These are phyloP conservation scores for Pangasius macronema DNA, from an alignment of 2,797 vertebrate species.

Conservation along the genomic window DNA sequence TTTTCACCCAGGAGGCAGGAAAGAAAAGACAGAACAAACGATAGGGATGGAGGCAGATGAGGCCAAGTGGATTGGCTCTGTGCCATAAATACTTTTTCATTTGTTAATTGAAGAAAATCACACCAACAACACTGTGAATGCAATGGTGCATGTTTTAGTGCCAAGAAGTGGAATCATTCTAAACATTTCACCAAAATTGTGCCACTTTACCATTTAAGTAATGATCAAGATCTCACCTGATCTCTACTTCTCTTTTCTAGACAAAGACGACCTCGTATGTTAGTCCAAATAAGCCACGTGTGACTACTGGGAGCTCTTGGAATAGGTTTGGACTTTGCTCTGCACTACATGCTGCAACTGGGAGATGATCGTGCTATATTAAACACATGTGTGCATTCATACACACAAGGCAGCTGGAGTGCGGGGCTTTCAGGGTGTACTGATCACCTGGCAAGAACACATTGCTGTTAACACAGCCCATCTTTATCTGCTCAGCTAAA, in stretches of 20 bases:
- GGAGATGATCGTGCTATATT: conserved; percentile 6
- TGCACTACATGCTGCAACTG: background rate
- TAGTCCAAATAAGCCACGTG: conserved; percentile 1
- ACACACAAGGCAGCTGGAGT: conserved; percentile 38
- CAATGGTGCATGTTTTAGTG: background rate
- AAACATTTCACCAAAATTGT: background rate
- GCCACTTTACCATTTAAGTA: background rate
- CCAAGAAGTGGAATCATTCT: background rate
- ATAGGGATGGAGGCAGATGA: conserved; percentile 26
- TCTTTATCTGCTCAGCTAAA: conserved; percentile 47
- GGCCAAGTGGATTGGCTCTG: conserved; percentile 35
- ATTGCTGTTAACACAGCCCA: conserved; percentile 32
- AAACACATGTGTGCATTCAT: conserved; percentile 9
- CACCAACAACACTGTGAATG: background rate
- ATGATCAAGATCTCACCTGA: no score
- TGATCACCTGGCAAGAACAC: conserved; percentile 28
- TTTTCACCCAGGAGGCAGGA: conserved; percentile 51
- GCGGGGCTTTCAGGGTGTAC: conserved; percentile 22
- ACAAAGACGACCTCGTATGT: background rate
- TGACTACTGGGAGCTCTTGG: background rate
- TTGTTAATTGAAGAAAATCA: conserved; percentile 21
- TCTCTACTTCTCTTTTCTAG: background rate
- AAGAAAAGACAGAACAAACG: conserved; percentile 25
- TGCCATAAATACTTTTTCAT: conserved; percentile 31
- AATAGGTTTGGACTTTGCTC: background rate